These are phyloP conservation scores for Euplexia lucipara DNA, from an alignment of 2,888 invertebrate genomes.

Conservation along the genomic window DNA sequence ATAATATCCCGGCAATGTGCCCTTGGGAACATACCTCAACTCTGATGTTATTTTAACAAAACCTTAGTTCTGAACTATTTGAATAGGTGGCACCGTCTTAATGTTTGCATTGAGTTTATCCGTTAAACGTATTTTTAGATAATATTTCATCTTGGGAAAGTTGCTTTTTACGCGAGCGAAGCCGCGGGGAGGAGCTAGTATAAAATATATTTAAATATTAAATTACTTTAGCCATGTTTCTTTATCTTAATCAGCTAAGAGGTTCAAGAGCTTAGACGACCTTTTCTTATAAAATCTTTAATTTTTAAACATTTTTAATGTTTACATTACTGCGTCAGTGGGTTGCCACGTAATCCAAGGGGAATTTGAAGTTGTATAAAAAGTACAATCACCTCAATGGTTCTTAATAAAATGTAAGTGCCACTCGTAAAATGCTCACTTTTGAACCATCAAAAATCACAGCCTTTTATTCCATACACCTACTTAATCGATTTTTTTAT, in stretches of 20 bases:
- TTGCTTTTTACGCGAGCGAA: no score
- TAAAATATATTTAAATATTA: slow-evolving; percentile 5
- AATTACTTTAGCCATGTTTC: slow-evolving; percentile 15
- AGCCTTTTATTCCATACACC: slow-evolving; percentile 3
- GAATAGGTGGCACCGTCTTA: no score
- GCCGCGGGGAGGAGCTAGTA: no score
- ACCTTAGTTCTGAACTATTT: no score
- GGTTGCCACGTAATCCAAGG: slow-evolving; percentile 19
- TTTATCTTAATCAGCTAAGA: slow-evolving; percentile 5
- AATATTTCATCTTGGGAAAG: no score
- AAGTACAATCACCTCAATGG: slow-evolving; percentile 9
- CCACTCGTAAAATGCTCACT: slow-evolving; percentile 18
- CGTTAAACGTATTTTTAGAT: no score
- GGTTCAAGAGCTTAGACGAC: slow-evolving; percentile 1
- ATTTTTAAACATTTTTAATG: slow-evolving; percentile 16
- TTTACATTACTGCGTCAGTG: slow-evolving; percentile 1
- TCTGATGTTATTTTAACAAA: no score
- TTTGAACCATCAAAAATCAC: neutral
- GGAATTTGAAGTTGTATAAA: slow-evolving; percentile 23
- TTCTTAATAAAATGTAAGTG: slow-evolving; percentile 9
- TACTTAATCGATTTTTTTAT: neutral
- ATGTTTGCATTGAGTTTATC: no score
- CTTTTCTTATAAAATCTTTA: slow-evolving; percentile 1
- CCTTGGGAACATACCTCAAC: no score
- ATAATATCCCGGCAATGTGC: no score